Base-by-base conservation (phyloP, 2,113 vertebrate species). In the Kryptolebias marmoratus region DNA sequence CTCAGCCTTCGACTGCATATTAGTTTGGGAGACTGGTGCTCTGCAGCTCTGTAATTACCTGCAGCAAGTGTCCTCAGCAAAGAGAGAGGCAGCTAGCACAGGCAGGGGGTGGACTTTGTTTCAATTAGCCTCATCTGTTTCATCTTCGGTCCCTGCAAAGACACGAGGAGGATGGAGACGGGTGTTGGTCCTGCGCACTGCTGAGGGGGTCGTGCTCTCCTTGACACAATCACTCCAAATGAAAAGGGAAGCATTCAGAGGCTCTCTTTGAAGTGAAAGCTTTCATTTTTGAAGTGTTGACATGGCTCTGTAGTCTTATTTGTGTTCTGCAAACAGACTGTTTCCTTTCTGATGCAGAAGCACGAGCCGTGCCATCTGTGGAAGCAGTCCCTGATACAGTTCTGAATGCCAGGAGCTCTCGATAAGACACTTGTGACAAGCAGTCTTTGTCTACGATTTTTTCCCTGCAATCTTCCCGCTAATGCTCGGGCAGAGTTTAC, bases 1-100 rank as follows among this genome's bases (percentile, higher is more conserved):
- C 87, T 82, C 69, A 82, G 82, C 86, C 83, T 84, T 75, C 71
- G 87, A 91, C 88, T 90, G 90, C 88, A 85, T 80, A 87, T 90
- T 88, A 90, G 71, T 69, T 75, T 84, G 89, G 88, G 79, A 87
- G 89, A 84, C 82, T 73, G 81, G 52, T 68, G 68, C 80, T 74
- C 78, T 66, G 62, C 64, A 48, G 79, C 83, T 54, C 81, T 83
- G 86, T 91, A 91, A 92, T 92, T 91, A 93, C 85, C 77, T 71
- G 63, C 80, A 75, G 70, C 55, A 32, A 79, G 85, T 81, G 89
- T 92, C 85, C 81, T 87, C 75, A 84, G 82, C 81, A 59, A 68
- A 53, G 56, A 70, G 87, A 87, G 59, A 72, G 85, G 76, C 80
- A 82, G 84, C 78, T 70, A 45, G 30, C 49, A 59, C 72, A 78